These are phyloP conservation scores for Centropristis striata DNA, from an alignment of 2,113 vertebrate genomes.

Conservation along the genomic window DNA sequence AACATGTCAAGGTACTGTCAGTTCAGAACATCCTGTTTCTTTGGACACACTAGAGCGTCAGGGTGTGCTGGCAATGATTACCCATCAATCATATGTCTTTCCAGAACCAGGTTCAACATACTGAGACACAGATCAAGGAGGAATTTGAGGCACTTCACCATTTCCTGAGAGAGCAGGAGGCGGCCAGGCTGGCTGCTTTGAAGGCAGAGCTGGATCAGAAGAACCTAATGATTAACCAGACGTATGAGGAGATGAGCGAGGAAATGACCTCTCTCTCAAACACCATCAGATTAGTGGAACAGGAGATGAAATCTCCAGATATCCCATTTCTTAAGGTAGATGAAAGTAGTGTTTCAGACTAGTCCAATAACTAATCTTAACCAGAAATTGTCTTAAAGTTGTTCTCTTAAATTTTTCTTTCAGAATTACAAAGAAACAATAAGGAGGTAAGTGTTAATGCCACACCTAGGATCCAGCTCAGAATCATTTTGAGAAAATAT, in stretches of 20 bases:
- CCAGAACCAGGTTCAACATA: conserved; percentile 82
- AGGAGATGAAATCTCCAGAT: conserved; percentile 81
- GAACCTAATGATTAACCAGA: conserved; percentile 71
- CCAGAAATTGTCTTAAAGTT: background rate
- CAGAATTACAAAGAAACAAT: conserved; percentile 87
- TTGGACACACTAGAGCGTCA: background rate
- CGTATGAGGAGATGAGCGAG: conserved; percentile 73
- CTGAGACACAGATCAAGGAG: conserved; percentile 82
- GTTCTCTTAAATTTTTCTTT: conserved; percentile 38
- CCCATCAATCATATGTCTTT: conserved; percentile 30
- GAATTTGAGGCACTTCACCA: conserved; percentile 83
- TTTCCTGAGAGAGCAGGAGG: conserved; percentile 85
- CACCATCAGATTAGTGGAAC: conserved; percentile 78
- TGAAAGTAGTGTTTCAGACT: background rate
- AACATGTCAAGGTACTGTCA: conserved; percentile 83
- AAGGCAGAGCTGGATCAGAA: conserved; percentile 81
- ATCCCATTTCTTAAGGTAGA: conserved; percentile 83
- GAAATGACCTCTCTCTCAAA: conserved; percentile 79
- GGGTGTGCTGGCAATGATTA: background rate
- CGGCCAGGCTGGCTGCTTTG: conserved; percentile 72
- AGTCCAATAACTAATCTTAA: background rate
- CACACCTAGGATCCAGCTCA: background rate
- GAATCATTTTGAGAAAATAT: background rate
- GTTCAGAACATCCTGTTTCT: conserved; percentile 6
- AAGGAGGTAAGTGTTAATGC: conserved; percentile 71